A percentile compares a stretch with the other conserved stretches of the same genome.
phyloP scores from a whole-genome alignment of 2,113 vertebrate species.

The Vimba vimba region DNA sequence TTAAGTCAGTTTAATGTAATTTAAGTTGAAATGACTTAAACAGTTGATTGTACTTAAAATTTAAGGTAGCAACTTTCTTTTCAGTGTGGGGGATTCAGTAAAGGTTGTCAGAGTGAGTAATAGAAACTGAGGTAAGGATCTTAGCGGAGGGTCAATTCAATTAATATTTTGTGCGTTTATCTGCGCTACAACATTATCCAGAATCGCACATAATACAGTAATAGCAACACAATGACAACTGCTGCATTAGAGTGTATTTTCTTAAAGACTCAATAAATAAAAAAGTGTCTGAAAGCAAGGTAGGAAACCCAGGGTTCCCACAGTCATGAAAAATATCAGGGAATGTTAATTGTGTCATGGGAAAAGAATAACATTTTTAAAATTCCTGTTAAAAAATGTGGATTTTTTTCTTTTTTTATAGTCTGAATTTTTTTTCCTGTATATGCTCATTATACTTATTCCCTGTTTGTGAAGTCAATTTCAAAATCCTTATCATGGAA shows the following conservation, averaged over 20 bases:
- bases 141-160: not conserved
- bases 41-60: too few species aligned
- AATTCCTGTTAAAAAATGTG: not conserved
- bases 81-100: not conserved
- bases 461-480: not conserved
- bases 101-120: not conserved
- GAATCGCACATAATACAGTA: slow-evolving; percentile 47
- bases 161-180: not conserved
- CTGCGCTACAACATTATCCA: slow-evolving; percentile 70
- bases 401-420: not conserved
- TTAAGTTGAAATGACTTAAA: too few species aligned
- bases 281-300: slow-evolving; percentile 11
- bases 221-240: slow-evolving; percentile 36
- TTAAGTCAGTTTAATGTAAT: too few species aligned
- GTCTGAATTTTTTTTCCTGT: not conserved
- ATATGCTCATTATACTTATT: not conserved
- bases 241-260: slow-evolving; percentile 31
- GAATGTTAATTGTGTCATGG: not conserved
- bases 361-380: not conserved
- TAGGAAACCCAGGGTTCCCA: slow-evolving; percentile 6
- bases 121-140: not conserved
- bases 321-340: not conserved
- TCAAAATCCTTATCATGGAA: not conserved
- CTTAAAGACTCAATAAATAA: slow-evolving; percentile 17
- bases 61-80: too few species aligned